Evolutionary conservation across 1,140 invertebrate species (phyloP), one percentile per base, ranked within the genome.

Genomic region (Phocides pigmalion): DNA sequence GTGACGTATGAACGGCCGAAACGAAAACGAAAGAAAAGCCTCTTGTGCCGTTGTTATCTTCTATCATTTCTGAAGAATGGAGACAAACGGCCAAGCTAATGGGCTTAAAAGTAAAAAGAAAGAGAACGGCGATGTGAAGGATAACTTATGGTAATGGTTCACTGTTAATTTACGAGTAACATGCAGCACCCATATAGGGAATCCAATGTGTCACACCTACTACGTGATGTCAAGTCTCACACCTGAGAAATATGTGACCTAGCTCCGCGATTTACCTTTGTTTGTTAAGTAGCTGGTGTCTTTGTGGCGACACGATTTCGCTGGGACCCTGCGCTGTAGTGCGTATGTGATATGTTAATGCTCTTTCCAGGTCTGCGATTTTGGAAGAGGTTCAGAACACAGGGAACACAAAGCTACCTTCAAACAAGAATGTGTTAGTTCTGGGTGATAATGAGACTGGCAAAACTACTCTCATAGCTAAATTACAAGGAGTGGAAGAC

Each of bases 401-500:
- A 92, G 96, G 97, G 72, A 98, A 96, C 92, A 97, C 97, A 76
- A 98, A 98, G 93, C 93, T 98, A 91, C 97, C 97, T 77, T 96
- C 97, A 67, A 97, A 96, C 82, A 98, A 98, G 94, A 97, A 97
- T 91, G 94, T 99, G 70, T 92, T 98, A 85, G 97, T 98, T 68
- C 93, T 98, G 92, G 97, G 98, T 77, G 97, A 99, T 86, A 97
- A 97, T 93, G 97, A 98, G 92, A 97, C 96, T 77, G 99, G 99
- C 11, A 99, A 99, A 93, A 99, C 98, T 19, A 99, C 98, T 51
- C 94, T 99, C 64, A 96, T 99, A 82, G 98, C 98, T 1, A 97
- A 97, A 92, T 92, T 97, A 64, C 97, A 97, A 93, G 97, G 98
- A 58, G 96, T 98, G 46, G 98, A 99, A 81, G 97, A 99, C 91